Evolutionary conservation across 2,113 vertebrate species (phyloP), one percentile per base, ranked within the genome.

Genomic region (Hydrolagus affinis): DNA sequence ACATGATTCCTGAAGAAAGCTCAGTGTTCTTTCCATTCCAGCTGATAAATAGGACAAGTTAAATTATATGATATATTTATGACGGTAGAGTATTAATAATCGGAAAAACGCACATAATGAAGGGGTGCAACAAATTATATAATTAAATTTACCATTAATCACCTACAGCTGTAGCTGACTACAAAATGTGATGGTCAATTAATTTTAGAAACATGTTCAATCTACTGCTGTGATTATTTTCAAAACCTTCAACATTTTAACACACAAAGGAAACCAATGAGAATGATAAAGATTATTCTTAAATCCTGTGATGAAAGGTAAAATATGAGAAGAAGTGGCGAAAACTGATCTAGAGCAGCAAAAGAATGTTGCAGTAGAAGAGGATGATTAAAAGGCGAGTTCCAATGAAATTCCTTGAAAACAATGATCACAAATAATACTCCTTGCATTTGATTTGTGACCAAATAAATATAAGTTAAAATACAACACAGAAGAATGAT

Each of bases 91-190:
- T 60, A 32, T 66, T 66, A 83, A 83, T 68, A 83, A 83, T 83
- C 14, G 19, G 1, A 32, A 68, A 83, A 30, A 56, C 21, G 25
- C 19, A 25, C 3, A 83, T 83, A 83, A 83, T 83, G 64, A 83
- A 68, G 23, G 78, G 17, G 17, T 64, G 9, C 28, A 66, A 80
- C 60, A 83, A 83, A 68, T 83, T 66, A 83, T 66, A 83, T 66
- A 66, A 83, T 32, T 83, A 60, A 21, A 83, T 83, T 83, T 83
- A 83, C 62, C 25, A 83, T 83, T 83, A 83, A 83, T 83, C 23
- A 30, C 23, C 78, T 32, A 66, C 28, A 68, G 60, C 62, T 83
- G 78, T 83, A 83, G 78, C 60, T 64, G 14, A 83, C 32, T 28
- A 30, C 9, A 19, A 83, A 83, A 44, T 83, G 64, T 30, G 62